A percentile compares a stretch with the other conserved stretches of the same genome.
phyloP scores from a whole-genome alignment of 1,140 invertebrate genomes.

The Hermatobates lingyangjiaoensis region DNA sequence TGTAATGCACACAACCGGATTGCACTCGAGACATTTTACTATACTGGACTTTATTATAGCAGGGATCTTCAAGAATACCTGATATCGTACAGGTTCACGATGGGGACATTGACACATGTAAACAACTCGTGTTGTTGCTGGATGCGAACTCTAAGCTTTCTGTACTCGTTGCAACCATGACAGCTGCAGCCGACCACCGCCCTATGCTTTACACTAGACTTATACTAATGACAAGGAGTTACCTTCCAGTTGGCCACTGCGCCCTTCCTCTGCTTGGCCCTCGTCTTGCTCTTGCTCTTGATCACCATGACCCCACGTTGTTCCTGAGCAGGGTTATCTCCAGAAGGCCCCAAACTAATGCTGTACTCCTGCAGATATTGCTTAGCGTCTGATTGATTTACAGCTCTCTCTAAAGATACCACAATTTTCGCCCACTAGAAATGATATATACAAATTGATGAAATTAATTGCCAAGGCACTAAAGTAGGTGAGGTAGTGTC shows the following conservation, averaged over 20 bases:
- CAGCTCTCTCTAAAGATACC: slow-evolving; percentile 79
- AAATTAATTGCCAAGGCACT: neutral
- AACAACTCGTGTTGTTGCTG: no score
- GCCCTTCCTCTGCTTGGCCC: slow-evolving; percentile 89
- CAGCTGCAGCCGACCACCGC: no score
- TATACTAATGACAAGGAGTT: no score
- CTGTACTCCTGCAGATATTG: slow-evolving; percentile 87
- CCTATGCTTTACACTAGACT: no score
- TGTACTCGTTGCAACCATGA: no score
- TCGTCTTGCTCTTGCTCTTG: slow-evolving; percentile 88
- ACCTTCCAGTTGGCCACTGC: slow-evolving; percentile 96
- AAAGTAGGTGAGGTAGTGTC: neutral
- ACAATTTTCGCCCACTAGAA: slow-evolving; percentile 93
- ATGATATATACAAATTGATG: slow-evolving; percentile 3
- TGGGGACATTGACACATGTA: no score
- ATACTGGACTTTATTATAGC: no score
- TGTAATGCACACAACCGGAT: no score
- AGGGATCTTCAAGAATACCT: no score
- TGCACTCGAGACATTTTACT: no score
- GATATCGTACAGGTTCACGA: no score
- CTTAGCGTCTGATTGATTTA: slow-evolving; percentile 71
- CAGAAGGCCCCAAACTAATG: slow-evolving; percentile 64
- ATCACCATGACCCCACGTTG: slow-evolving; percentile 92
- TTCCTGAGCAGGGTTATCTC: slow-evolving; percentile 56
- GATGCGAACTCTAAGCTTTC: no score